Conservation (phyloP, 2,797 vertebrate species). For the Serranus cabrilla region DNA sequence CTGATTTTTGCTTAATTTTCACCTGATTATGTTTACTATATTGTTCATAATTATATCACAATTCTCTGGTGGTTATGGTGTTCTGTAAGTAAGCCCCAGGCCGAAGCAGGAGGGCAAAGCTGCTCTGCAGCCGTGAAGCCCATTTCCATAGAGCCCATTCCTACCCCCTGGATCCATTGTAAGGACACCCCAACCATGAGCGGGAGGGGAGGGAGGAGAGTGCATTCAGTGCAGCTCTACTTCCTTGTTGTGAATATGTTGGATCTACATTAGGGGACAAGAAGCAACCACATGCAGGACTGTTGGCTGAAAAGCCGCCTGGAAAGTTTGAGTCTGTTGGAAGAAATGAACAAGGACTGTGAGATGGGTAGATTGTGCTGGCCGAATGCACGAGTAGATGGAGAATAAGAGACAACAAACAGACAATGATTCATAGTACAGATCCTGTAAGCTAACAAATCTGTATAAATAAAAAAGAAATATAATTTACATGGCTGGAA, state of each 20-base stretch:
- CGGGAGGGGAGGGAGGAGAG: conserved; percentile 31
- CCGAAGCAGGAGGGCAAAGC: conserved; percentile 10
- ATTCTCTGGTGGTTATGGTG: neutral
- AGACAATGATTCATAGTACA: neutral
- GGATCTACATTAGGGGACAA: conserved; percentile 8
- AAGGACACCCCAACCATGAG: conserved; percentile 18
- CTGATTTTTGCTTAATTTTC: conserved; percentile 27
- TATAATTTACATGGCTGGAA: conserved; percentile 34
- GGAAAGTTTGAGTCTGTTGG: conserved; percentile 25
- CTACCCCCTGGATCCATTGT: conserved; percentile 10
- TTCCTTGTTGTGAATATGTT: conserved; percentile 56
- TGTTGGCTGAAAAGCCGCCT: neutral
- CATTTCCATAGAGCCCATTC: conserved; percentile 47
- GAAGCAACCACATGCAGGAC: conserved; percentile 29
- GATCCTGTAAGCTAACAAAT: conserved; percentile 42
- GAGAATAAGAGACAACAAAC: neutral
- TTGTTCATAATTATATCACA: neutral
- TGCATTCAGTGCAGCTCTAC: conserved; percentile 50
- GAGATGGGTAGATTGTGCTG: neutral
- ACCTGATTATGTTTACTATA: conserved; percentile 26
- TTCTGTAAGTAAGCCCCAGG: neutral
- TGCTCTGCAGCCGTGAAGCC: conserved; percentile 37
- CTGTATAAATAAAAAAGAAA: conserved; percentile 28
- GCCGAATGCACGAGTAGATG: neutral
- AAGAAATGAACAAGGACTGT: conserved; percentile 1